Evolutionary conservation across 1,140 invertebrate species (phyloP).

Genomic region (Carposina sasakii): DNA sequence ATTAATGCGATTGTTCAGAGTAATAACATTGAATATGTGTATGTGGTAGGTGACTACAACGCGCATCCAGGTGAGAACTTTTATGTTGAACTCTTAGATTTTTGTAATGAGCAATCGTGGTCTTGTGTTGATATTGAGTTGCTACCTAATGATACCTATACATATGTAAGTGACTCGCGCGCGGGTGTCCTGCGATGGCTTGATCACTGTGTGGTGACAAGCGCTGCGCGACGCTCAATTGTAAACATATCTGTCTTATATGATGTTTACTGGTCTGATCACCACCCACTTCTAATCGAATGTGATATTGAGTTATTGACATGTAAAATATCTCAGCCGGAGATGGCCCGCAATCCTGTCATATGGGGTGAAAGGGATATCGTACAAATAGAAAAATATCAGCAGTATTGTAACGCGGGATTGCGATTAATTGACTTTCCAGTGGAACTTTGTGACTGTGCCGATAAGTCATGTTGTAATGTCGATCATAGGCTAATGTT

Average conservation of each 20-base stretch:
- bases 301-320: background rate
- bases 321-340: background rate
- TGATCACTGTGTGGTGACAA: conserved; percentile 7
- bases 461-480: background rate
- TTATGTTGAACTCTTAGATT: background rate
- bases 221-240: background rate
- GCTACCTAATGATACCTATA: background rate
- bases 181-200: conserved; percentile 2
- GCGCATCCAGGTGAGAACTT: conserved; percentile 1
- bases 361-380: background rate
- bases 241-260: background rate
- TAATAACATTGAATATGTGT: background rate
- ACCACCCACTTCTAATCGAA: background rate
- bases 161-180: conserved; percentile 5
- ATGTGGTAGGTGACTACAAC: conserved; percentile 5
- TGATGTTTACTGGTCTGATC: background rate
- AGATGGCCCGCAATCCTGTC: background rate
- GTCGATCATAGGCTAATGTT: background rate
- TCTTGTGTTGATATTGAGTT: background rate
- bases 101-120: conserved; percentile 1
- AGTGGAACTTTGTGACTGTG: background rate
- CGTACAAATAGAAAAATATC: background rate
- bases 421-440: background rate
- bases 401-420: background rate
- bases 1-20: conserved; percentile 5